Percentiles rank a stretch among this genome's conserved stretches.
phyloP scores from a whole-genome alignment of 2,888 invertebrate genomes.

The Diadegma fenestrale region DNA sequence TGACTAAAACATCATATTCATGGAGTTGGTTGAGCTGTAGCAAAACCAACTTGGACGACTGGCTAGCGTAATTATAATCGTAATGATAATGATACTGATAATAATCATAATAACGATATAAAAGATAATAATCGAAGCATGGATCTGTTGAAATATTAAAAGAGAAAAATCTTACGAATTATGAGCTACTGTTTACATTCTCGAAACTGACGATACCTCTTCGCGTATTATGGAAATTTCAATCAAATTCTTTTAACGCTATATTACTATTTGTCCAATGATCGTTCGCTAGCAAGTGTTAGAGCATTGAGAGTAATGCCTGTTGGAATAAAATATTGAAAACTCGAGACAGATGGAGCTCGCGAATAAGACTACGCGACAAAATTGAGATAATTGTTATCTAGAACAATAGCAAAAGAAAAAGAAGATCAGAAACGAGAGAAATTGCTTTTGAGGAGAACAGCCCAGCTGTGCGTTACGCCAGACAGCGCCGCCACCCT shows the following conservation, averaged over 20 bases:
- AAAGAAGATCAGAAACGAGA: too few relatives aligned
- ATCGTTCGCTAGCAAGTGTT: slow-evolving; percentile 21
- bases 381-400: too few relatives aligned
- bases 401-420: too few relatives aligned
- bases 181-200: background rate
- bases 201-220: slow-evolving; percentile 1
- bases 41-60: slow-evolving; percentile 12
- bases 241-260: slow-evolving; percentile 10
- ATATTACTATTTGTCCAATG: slow-evolving; percentile 23
- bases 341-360: background rate
- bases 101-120: slow-evolving; percentile 5
- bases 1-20: slow-evolving; percentile 40
- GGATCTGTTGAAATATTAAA: background rate
- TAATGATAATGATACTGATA: background rate
- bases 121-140: background rate
- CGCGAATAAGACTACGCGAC: background rate
- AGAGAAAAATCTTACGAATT: slow-evolving; percentile 1
- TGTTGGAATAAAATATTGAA: background rate
- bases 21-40: slow-evolving; percentile 34
- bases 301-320: slow-evolving; percentile 19
- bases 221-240: slow-evolving; percentile 30
- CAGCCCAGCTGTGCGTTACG: background rate
- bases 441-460: background rate
- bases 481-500: background rate
- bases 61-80: background rate